A percentile compares a stretch with the other conserved stretches of the same genome.
These are phyloP conservation scores for Tetropium fuscum DNA, from an alignment of 2,888 invertebrate species.

Conservation along the genomic window DNA sequence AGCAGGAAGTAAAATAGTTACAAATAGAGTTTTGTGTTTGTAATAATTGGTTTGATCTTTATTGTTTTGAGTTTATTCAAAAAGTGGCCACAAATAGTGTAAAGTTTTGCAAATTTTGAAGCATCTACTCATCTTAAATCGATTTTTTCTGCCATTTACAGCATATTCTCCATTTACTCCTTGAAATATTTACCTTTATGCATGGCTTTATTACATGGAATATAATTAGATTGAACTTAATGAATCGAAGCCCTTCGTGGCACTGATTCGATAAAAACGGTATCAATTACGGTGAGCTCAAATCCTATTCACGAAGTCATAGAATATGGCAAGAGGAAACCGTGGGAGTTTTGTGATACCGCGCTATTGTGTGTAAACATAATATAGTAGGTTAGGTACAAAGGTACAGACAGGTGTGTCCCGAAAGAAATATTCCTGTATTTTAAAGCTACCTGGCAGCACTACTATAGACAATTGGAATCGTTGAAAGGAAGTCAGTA, in stretches of 20 bases:
- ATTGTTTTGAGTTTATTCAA: too few relatives aligned
- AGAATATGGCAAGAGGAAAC: constrained; percentile 20
- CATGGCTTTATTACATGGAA: too few relatives aligned
- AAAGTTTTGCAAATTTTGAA: too few relatives aligned
- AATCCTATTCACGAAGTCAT: constrained; percentile 10
- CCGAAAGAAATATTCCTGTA: not conserved
- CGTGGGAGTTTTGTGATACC: constrained; percentile 28
- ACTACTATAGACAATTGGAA: not conserved
- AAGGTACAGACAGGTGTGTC: constrained; percentile 17
- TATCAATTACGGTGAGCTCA: constrained; percentile 8
- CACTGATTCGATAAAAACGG: not conserved
- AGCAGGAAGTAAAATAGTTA: too few relatives aligned
- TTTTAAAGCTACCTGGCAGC: not conserved
- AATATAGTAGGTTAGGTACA: constrained; percentile 15
- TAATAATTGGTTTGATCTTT: too few relatives aligned
- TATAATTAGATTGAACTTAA: too few relatives aligned
- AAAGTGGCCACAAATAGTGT: too few relatives aligned
- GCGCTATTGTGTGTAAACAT: constrained; percentile 24
- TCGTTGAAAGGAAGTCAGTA: not conserved
- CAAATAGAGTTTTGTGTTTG: too few relatives aligned
- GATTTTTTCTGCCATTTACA: too few relatives aligned
- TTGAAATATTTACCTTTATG: too few relatives aligned
- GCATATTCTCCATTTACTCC: too few relatives aligned
- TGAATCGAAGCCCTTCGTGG: constrained; percentile 3
- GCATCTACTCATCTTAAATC: too few relatives aligned